Percentiles rank a stretch among this genome's conserved stretches.
phyloP scores from a whole-genome alignment of 2,113 vertebrate genomes.

The Sinocyclocheilus anophthalmus region DNA sequence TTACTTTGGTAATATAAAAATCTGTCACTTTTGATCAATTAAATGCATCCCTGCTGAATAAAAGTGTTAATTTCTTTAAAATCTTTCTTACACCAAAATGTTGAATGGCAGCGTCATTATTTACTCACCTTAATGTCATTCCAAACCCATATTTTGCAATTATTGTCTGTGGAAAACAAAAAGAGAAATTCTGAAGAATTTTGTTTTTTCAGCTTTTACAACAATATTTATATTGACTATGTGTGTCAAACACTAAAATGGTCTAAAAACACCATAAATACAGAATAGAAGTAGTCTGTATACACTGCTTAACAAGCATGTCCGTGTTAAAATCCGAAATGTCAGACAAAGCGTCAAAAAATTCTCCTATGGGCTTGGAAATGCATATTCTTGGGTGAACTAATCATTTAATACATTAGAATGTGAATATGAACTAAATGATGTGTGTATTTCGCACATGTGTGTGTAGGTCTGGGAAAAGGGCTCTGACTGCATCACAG shows the following conservation, averaged over 20 bases:
- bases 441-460: constrained; percentile 33
- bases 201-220: background rate
- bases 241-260: background rate
- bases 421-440: background rate
- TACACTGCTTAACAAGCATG: background rate
- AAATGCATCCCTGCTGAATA: constrained; percentile 13
- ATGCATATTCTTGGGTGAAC: background rate
- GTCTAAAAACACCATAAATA: background rate
- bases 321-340: background rate
- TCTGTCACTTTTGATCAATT: background rate
- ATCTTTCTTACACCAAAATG: background rate
- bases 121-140: background rate
- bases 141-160: background rate
- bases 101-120: background rate
- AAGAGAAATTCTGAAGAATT: background rate
- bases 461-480: constrained; percentile 77
- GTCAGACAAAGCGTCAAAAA: background rate
- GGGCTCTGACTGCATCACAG: constrained; percentile 85
- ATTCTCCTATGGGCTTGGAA: background rate
- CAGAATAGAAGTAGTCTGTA: background rate
- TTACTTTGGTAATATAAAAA: too few species aligned
- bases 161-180: background rate
- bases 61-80: background rate
- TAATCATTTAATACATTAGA: background rate
- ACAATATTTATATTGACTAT: background rate